Conservation (phyloP, 2,888 invertebrate species). For the Pecten maximus region DNA sequence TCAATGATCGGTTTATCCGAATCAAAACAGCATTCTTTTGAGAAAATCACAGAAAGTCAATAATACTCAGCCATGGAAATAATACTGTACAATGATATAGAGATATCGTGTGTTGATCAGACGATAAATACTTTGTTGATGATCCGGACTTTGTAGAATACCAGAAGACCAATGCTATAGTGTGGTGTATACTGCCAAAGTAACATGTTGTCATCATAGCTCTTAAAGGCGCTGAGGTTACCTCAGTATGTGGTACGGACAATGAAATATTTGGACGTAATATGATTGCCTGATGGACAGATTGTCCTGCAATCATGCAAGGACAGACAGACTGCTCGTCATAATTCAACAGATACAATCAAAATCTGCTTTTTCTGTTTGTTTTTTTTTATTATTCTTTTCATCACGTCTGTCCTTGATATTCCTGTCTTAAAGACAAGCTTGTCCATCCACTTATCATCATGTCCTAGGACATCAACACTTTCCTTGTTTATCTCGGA, state of each 20-base stretch:
- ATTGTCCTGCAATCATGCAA: background rate
- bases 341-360: background rate
- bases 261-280: background rate
- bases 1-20: background rate
- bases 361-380: background rate
- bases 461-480: background rate
- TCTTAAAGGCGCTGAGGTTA: background rate
- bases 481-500: background rate
- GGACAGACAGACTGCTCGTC: background rate
- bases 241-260: background rate
- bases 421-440: background rate
- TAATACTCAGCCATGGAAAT: background rate
- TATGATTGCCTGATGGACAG: constrained; percentile 24
- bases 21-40: background rate
- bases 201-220: background rate
- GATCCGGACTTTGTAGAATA: background rate
- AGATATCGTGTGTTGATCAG: background rate
- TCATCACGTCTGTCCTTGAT: background rate
- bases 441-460: background rate
- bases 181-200: background rate
- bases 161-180: background rate
- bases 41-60: constrained; percentile 5
- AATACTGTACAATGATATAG: constrained; percentile 10
- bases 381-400: background rate
- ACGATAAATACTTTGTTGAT: background rate